phyloP scores from a whole-genome alignment of 2,113 vertebrate species.

The Nesogale talazaci region DNA sequence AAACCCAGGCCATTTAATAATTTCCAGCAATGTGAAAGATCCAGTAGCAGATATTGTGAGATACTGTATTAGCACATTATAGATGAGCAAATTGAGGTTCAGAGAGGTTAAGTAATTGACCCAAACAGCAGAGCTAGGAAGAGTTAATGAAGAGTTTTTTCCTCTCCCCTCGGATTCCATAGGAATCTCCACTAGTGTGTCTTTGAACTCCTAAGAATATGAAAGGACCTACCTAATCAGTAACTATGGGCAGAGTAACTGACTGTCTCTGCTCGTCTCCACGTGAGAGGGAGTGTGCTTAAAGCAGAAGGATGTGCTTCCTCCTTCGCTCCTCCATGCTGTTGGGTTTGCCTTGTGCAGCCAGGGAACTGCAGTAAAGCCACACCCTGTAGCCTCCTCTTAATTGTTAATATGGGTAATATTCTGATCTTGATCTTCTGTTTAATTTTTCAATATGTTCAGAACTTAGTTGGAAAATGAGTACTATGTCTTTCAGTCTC shows the following conservation, averaged over 20 bases:
- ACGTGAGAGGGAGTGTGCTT: background rate
- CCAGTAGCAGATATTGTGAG: background rate
- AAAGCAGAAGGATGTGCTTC: background rate
- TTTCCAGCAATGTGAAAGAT: background rate
- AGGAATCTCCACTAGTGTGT: background rate
- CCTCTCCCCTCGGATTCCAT: background rate
- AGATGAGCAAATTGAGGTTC: background rate
- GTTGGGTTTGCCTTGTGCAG: background rate
- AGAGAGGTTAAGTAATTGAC: background rate
- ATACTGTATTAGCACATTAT: background rate
- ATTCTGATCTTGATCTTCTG: background rate
- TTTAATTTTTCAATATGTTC: background rate
- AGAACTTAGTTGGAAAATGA: background rate
- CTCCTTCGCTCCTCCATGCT: background rate
- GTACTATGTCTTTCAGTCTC: background rate
- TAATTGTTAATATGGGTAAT: background rate
- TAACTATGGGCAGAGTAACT: background rate
- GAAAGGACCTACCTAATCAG: too few species aligned
- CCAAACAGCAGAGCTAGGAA: background rate
- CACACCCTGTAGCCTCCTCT: background rate
- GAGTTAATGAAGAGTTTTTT: background rate
- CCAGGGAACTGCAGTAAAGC: background rate
- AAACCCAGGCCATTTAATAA: slow-evolving; percentile 21
- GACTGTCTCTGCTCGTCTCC: background rate
- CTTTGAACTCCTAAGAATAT: background rate